These are phyloP conservation scores for Onthophagus taurus DNA, from an alignment of 1,140 invertebrate species.

Conservation along the genomic window DNA sequence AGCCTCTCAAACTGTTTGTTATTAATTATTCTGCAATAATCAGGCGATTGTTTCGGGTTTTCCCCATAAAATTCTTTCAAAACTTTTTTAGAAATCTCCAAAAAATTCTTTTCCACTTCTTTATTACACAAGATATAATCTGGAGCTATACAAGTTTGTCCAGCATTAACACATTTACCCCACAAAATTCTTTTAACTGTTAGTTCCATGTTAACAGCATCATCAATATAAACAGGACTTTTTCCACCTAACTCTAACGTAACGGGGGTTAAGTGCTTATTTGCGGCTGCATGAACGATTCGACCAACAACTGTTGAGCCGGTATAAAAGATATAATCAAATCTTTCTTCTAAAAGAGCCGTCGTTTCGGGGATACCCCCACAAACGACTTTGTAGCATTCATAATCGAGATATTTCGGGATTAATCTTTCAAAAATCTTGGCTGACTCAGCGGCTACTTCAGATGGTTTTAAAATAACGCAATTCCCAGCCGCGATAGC, in stretches of 20 bases:
- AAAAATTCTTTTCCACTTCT: slow-evolving; percentile 59
- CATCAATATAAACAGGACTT: slow-evolving; percentile 71
- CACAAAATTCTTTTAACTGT: slow-evolving; percentile 77
- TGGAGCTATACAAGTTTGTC: slow-evolving; percentile 96
- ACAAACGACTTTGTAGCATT: slow-evolving; percentile 44
- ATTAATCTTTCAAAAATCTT: slow-evolving; percentile 66
- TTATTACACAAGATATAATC: slow-evolving; percentile 89
- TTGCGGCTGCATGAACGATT: slow-evolving; percentile 82
- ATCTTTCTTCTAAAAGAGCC: slow-evolving; percentile 76
- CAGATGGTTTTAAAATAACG: slow-evolving; percentile 94
- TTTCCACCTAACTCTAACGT: slow-evolving; percentile 95
- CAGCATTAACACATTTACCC: slow-evolving; percentile 91
- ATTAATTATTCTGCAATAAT: slow-evolving; percentile 81
- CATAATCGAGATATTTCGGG: slow-evolving; percentile 82
- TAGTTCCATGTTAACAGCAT: slow-evolving; percentile 61
- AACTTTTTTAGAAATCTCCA: slow-evolving; percentile 54
- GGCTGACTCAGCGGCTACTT: slow-evolving; percentile 65
- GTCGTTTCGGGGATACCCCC: slow-evolving; percentile 81
- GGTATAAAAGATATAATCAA: slow-evolving; percentile 98
- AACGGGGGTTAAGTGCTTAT: slow-evolving; percentile 84
- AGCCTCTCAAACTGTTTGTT: slow-evolving; percentile 57
- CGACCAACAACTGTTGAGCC: slow-evolving; percentile 82
- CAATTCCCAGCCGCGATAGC: slow-evolving; percentile 94
- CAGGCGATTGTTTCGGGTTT: slow-evolving; percentile 66
- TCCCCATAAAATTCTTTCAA: slow-evolving; percentile 80